phyloP scores from a whole-genome alignment of 2,797 vertebrate species.

The Pangasius larnaudii region DNA sequence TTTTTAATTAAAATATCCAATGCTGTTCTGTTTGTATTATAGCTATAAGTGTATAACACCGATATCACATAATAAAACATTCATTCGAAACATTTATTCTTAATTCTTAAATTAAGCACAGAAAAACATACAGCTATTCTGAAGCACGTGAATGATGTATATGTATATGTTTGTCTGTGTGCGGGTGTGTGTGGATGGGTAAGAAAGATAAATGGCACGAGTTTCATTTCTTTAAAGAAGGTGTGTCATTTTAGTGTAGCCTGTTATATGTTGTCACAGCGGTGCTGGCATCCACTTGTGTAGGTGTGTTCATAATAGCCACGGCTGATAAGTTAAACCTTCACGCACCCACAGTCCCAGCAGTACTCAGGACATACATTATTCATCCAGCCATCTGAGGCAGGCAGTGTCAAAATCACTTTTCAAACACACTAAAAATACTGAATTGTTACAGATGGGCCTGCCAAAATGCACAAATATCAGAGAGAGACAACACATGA shows the following conservation, averaged over 20 bases:
- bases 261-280: constrained; percentile 9
- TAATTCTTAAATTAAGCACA: not conserved
- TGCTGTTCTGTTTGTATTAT: not conserved
- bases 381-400: constrained; percentile 44
- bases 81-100: not conserved
- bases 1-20: not conserved
- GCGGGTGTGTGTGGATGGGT: not conserved
- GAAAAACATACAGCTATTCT: not conserved
- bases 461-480: constrained; percentile 43
- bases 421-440: constrained; percentile 33
- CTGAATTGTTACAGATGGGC: constrained; percentile 19
- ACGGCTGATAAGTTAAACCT: constrained; percentile 37
- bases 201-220: not conserved
- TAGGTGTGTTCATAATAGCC: constrained; percentile 38
- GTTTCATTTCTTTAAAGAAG: not conserved
- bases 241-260: not conserved
- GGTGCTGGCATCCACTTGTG: constrained; percentile 8
- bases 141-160: not conserved
- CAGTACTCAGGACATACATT: constrained; percentile 41
- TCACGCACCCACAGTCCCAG: constrained; percentile 39
- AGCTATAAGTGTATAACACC: not conserved
- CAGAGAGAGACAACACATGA: constrained; percentile 10
- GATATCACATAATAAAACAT: not conserved
- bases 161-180: not conserved
- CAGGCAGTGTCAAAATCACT: constrained; percentile 44